phyloP scores from a whole-genome alignment of 2,797 vertebrate species.

The Aulostomus chinensis region DNA sequence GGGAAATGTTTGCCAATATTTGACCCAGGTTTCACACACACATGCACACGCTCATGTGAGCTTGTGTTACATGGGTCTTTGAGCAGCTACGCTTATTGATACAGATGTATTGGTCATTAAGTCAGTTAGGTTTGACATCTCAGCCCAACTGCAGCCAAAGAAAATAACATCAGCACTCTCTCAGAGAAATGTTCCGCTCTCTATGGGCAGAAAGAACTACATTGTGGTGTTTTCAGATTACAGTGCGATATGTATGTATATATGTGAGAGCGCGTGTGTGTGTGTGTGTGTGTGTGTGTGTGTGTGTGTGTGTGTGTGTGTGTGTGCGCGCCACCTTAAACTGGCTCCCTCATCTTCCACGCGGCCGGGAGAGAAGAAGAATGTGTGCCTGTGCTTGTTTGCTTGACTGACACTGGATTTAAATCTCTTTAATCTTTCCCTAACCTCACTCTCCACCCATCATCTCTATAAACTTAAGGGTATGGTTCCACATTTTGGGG shows the following conservation, averaged over 20 bases:
- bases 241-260: constrained; percentile 8
- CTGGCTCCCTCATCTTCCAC: constrained; percentile 18
- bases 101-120: constrained; percentile 81
- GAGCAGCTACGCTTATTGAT: constrained; percentile 68
- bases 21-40: constrained; percentile 43
- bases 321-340: constrained; percentile 22
- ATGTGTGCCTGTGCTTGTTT: constrained; percentile 1
- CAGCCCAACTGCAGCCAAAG: constrained; percentile 71
- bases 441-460: neutral
- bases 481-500: neutral
- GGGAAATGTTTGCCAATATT: constrained; percentile 61
- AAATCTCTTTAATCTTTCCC: neutral
- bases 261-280: no score
- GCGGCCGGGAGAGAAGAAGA: neutral
- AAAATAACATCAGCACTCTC: constrained; percentile 71
- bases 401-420: neutral
- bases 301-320: constrained; percentile 23
- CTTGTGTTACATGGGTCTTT: constrained; percentile 66
- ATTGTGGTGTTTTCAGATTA: constrained; percentile 59
- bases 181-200: constrained; percentile 72
- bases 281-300: constrained; percentile 20
- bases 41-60: constrained; percentile 37
- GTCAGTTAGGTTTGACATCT: constrained; percentile 76
- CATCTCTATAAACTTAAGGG: neutral
- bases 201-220: constrained; percentile 47